phyloP scores from a whole-genome alignment of 2,888 invertebrate species.

The Euclidia mi region DNA sequence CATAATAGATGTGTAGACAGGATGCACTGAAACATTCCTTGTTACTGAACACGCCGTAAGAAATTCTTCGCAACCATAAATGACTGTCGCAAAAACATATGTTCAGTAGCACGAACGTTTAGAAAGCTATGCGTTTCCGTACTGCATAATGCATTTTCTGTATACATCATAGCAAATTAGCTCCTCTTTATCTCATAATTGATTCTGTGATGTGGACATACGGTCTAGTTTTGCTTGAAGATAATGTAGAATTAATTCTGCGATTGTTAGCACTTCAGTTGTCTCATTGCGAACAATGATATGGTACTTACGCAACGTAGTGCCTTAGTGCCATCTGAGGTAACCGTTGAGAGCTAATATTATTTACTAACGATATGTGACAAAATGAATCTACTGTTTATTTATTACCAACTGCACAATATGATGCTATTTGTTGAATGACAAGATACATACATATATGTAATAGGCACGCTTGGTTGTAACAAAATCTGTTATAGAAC shows the following conservation, averaged over 20 bases:
- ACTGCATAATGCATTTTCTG: constrained; percentile 65
- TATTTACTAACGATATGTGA: constrained; percentile 17
- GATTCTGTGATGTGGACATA: constrained; percentile 29
- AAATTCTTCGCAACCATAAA: constrained; percentile 40
- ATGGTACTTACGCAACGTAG: constrained; percentile 57
- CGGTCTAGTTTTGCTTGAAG: constrained; percentile 41
- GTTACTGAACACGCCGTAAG: constrained; percentile 29
- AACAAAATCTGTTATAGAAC: no score
- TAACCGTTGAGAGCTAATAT: constrained; percentile 30
- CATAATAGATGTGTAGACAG: constrained; percentile 7
- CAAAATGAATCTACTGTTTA: not conserved
- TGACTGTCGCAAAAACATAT: constrained; percentile 57
- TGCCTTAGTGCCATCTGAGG: constrained; percentile 30
- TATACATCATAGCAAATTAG: constrained; percentile 49
- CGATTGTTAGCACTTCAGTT: constrained; percentile 50
- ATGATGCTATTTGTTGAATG: no score
- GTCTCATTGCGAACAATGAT: constrained; percentile 61
- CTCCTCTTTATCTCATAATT: constrained; percentile 30
- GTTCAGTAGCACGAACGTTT: constrained; percentile 58
- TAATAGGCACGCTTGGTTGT: no score
- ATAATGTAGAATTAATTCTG: constrained; percentile 39
- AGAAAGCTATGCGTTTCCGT: constrained; percentile 74
- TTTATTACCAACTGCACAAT: no score
- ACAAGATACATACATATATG: no score
- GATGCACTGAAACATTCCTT: constrained; percentile 46